Percentiles rank a stretch among this genome's conserved stretches.
Conservation (phyloP, 2,888 invertebrate genomes). For the Lasiommata megera region DNA sequence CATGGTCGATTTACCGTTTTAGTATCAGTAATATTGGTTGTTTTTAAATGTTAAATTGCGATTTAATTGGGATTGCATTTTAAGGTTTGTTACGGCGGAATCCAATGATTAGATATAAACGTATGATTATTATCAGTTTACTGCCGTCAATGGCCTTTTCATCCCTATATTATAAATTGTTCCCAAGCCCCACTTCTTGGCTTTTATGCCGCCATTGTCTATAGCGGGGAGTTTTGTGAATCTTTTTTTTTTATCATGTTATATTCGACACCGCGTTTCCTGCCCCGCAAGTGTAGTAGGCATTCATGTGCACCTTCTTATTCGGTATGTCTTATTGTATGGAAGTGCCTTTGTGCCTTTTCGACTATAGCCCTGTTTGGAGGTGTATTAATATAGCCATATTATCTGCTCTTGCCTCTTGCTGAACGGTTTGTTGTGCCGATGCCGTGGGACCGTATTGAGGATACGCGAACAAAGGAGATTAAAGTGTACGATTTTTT, state of each 20-base stretch:
- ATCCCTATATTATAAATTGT: conserved; percentile 42
- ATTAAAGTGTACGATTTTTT: conserved; percentile 19
- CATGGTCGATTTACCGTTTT: too few relatives aligned
- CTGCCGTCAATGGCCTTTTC: conserved; percentile 35
- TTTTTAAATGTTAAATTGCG: too few relatives aligned
- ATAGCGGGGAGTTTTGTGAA: conserved; percentile 50
- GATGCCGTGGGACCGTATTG: conserved; percentile 57
- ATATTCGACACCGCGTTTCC: conserved; percentile 78
- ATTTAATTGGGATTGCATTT: too few relatives aligned
- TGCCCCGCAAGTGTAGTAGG: conserved; percentile 72
- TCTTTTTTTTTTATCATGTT: conserved; percentile 46
- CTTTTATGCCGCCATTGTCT: conserved; percentile 54
- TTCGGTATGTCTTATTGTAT: conserved; percentile 58
- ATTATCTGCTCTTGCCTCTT: conserved; percentile 52
- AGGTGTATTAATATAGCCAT: conserved; percentile 61
- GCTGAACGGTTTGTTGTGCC: conserved; percentile 45
- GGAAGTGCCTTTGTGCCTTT: conserved; percentile 75
- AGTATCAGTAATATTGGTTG: too few relatives aligned
- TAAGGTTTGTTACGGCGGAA: too few relatives aligned
- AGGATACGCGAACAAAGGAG: conserved; percentile 29
- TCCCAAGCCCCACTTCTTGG: conserved; percentile 48
- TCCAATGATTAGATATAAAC: conserved; percentile 3
- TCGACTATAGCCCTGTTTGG: conserved; percentile 67
- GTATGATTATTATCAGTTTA: conserved; percentile 21
- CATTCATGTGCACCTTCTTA: conserved; percentile 53